Conservation (phyloP, 1,140 invertebrate species). For the Heliconius congener region DNA sequence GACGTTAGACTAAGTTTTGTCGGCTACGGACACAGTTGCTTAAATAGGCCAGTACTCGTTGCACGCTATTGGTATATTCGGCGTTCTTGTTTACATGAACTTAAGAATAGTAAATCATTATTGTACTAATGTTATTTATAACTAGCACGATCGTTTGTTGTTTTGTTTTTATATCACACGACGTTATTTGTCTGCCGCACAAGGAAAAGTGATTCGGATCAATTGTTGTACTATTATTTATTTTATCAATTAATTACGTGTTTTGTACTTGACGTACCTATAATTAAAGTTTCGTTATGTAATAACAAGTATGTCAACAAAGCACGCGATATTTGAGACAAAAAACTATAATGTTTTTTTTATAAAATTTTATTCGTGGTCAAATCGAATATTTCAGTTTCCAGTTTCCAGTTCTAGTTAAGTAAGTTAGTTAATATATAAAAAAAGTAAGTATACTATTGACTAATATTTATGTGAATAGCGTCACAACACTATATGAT, state of each 20-base stretch:
- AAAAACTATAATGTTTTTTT: background rate
- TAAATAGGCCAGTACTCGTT: conserved; percentile 56
- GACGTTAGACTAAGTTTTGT: conserved; percentile 27
- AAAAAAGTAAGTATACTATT: too few species aligned
- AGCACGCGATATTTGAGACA: background rate
- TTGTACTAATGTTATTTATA: conserved; percentile 5
- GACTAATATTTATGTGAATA: too few species aligned
- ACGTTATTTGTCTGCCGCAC: background rate
- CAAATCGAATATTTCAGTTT: background rate
- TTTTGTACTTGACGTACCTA: background rate
- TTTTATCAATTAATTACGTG: background rate
- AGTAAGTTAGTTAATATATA: too few species aligned
- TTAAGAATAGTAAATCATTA: background rate
- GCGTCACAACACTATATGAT: background rate
- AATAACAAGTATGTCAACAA: background rate
- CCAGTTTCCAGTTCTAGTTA: too few species aligned
- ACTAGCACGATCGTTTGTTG: background rate
- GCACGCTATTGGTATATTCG: conserved; percentile 54
- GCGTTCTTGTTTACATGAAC: conserved; percentile 36
- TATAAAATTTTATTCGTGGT: too few species aligned
- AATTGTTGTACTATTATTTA: background rate
- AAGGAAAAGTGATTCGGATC: conserved; percentile 3
- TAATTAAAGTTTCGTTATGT: background rate
- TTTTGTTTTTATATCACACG: background rate
- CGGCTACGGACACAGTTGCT: conserved; percentile 32